Conservation (phyloP, 2,888 invertebrate genomes). For the Apantesis nais region DNA sequence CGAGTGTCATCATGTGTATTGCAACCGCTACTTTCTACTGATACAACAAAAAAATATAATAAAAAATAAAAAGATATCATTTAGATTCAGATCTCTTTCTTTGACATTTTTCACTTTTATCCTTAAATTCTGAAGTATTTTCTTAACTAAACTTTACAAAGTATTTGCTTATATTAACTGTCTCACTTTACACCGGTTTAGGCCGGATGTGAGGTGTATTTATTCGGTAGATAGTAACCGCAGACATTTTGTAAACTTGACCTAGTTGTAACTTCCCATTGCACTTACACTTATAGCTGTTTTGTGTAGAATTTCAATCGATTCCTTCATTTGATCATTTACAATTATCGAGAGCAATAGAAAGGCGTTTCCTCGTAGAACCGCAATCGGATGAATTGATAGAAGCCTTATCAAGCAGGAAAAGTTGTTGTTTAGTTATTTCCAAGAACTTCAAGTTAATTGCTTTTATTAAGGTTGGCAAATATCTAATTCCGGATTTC, state of each 20-base stretch:
- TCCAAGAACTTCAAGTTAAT: background rate
- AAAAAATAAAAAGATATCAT: no score
- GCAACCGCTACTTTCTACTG: no score
- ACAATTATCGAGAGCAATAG: constrained; percentile 23
- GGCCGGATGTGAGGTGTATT: constrained; percentile 15
- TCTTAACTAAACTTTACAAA: background rate
- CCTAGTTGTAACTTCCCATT: constrained; percentile 20
- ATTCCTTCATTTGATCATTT: constrained; percentile 10
- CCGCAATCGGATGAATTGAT: constrained; percentile 4
- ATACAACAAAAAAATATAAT: no score
- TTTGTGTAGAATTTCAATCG: constrained; percentile 18
- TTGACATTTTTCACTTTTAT: background rate
- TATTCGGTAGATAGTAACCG: constrained; percentile 9
- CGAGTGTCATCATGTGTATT: background rate
- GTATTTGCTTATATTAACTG: background rate
- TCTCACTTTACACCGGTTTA: background rate
- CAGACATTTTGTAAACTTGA: constrained; percentile 21
- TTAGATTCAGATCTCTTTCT: no score
- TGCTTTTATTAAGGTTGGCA: background rate
- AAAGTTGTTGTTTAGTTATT: constrained; percentile 9
- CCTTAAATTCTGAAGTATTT: background rate
- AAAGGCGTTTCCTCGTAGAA: constrained; percentile 21
- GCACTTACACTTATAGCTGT: constrained; percentile 5
- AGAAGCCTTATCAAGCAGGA: constrained; percentile 8
- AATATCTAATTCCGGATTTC: background rate